Conservation (phyloP, 2,113 vertebrate species). For the Zapus hudsonius region DNA sequence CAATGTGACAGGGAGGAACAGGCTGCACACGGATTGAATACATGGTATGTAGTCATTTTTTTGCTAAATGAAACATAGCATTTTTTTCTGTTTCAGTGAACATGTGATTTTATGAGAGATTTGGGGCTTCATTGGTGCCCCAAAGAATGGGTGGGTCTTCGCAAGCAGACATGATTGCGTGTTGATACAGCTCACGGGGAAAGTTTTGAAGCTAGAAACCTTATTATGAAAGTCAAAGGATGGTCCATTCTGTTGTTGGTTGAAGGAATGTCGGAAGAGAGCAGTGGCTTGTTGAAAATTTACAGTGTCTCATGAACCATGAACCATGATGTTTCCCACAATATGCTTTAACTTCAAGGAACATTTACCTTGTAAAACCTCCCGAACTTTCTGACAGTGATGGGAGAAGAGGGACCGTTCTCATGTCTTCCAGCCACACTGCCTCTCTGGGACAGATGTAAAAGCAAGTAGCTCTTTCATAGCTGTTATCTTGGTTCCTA, state of each 20-base stretch:
- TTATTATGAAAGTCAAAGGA: not conserved
- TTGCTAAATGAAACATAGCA: not conserved
- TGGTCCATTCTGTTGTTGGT: too few species aligned
- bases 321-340: not conserved
- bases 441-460: not conserved
- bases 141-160: not conserved
- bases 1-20: too few species aligned
- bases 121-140: not conserved
- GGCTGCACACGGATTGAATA: too few species aligned
- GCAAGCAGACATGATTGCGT: not conserved
- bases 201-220: not conserved
- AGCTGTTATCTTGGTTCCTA: not conserved
- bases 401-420: not conserved
- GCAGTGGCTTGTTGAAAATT: not conserved
- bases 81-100: not conserved
- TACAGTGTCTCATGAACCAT: not conserved
- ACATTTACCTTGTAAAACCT: not conserved
- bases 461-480: not conserved
- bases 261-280: not conserved
- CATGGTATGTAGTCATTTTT: not conserved
- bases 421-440: not conserved
- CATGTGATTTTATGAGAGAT: not conserved
- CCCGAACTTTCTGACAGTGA: not conserved
- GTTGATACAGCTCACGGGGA: not conserved
- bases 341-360: not conserved